Base-by-base conservation (phyloP, 2,113 vertebrate genomes). In the Ameiurus melas region DNA sequence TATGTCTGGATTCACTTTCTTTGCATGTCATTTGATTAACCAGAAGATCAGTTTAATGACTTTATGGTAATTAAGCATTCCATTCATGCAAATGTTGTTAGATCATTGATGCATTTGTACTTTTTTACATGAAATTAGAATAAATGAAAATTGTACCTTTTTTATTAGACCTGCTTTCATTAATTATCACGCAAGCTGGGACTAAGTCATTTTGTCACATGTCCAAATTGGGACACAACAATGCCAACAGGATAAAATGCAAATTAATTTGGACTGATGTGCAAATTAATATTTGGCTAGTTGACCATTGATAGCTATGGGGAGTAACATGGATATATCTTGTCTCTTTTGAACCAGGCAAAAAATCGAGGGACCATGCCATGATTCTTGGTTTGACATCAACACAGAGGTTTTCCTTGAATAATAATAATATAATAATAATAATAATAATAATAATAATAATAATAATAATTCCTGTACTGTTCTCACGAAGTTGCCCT, bases 401-500 rank as follows among this genome's bases (percentile, higher is more conserved):
- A 79, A 30, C 27, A 80, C 7, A 80, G n/a, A 57, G 3, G 14
- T 79, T 53, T 55, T 89, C 77, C 86, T 86, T 80, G 64, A 90
- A 78, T 20, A 70, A 70, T n/a, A 60, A 17, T 51, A 51, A 51
- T 51, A 83, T 90, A 87, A 91, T 88, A 88, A 87, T 86, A 90
- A 51, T 51, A 51, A 51, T 51, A 57, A 57, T 57, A 57, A 57
- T 58, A 58, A 64, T 64, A 64, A 64, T 64, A 64, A 64, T 64
- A 64, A 43, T 36, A 87, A 91, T 85, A 88, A 86, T 87, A 90
- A 90, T 87, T 89, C 85, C 57, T 84, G 83, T 88, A 60, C 82
- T 73, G 75, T 55, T 14, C 89, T 87, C 62, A 80, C 73, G 83
- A 60, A 86, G 60, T 77, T 86, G 81, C 89, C 80, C 58, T 66